phyloP scores from a whole-genome alignment of 2,113 vertebrate genomes.

The Neogobius melanostomus region DNA sequence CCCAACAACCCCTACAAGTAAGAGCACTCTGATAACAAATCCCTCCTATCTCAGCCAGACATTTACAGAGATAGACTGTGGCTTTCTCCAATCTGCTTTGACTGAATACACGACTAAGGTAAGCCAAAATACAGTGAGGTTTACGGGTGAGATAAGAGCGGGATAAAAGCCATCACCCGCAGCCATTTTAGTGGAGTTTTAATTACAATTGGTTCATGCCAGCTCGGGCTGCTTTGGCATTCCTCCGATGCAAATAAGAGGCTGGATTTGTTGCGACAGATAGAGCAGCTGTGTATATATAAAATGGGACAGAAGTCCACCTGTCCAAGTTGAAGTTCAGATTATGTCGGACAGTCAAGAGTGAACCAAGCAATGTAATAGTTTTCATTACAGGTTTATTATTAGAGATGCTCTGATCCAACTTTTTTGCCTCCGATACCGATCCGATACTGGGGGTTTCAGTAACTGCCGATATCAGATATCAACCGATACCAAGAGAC shows the following conservation, averaged over 20 bases:
- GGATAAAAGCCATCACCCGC: background rate
- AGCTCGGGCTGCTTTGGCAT: background rate
- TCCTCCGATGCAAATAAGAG: slow-evolving; percentile 2
- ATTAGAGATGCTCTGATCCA: no score
- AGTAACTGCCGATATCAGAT: no score
- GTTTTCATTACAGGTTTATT: no score
- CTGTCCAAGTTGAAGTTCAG: no score
- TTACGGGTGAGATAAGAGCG: background rate
- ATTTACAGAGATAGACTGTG: background rate
- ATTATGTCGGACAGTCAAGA: no score
- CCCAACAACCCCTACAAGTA: slow-evolving; percentile 92
- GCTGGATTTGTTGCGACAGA: background rate
- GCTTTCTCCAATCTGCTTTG: background rate
- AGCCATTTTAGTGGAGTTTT: background rate
- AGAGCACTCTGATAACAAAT: slow-evolving; percentile 15
- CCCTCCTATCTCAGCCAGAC: background rate
- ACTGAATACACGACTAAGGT: background rate
- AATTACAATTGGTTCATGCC: slow-evolving; percentile 5
- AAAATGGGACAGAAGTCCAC: background rate
- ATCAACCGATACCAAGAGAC: no score
- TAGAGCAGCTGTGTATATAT: background rate
- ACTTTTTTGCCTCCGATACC: no score
- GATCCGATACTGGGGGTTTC: no score
- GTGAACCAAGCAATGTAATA: no score
- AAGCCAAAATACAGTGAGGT: background rate